Evolutionary conservation across 1,140 invertebrate genomes (phyloP), one percentile per base, ranked within the genome.

Genomic region (Atopsyche davidsoni): DNA sequence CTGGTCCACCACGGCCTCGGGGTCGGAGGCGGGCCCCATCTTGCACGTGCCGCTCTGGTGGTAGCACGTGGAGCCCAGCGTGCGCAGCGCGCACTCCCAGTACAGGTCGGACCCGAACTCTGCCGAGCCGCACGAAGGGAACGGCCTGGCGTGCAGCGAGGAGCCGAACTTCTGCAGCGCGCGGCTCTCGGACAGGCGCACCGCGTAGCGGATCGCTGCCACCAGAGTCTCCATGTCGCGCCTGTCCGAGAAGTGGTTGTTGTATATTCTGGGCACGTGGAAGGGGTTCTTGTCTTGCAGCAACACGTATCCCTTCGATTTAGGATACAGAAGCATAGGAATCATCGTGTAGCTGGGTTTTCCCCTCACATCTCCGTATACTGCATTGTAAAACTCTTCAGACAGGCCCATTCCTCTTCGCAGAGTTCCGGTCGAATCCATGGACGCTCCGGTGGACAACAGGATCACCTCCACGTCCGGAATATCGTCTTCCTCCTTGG

Each of bases 261-360:
- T 82, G 60, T 87, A 78, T 22, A 93, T 76, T 18, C 79, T 72
- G 1, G 89, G 88, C 59, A 80, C 74, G 10, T 83, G 75, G 14
- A 79, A 76, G 0, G 90, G 89, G 70, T 95, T 79, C 7, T 72
- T 80, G 3, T 79, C 80, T 49, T 65, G 69, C 1, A 92, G 64
- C 51, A 69, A 75, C 2, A 92, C 55, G 13, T 75, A 74, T 1
- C 89, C 89, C 41, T 78, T 69, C 1, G 84, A 87, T 62, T 82
- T 78, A 0, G 90, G 88, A 62, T 85, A 75, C 19, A 89, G 71
- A 0, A 88, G 62, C 69, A 88, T 85, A 1, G 85, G 80, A 55
- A 85, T 66, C 2, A 87, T 68, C 0, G 79, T 77, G 62, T 79
- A 86, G 3, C 75, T 77, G 56, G 86, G 79, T 13, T 67, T 64